These are phyloP conservation scores for Rhinatrema bivittatum DNA, from an alignment of 2,797 vertebrate genomes.

Conservation along the genomic window DNA sequence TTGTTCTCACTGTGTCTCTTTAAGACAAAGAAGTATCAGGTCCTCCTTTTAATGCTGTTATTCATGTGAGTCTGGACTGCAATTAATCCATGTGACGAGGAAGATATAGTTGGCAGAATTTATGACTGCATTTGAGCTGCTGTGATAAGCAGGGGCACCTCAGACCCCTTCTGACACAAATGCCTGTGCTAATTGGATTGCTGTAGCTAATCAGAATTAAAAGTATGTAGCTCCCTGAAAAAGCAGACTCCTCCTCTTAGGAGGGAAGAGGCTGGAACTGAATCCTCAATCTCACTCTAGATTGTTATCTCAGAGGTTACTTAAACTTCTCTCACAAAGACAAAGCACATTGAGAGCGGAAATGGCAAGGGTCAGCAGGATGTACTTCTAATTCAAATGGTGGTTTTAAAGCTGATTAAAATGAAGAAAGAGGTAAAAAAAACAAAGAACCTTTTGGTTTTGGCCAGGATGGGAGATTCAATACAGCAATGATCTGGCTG, in stretches of 20 bases:
- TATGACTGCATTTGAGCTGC: conserved; percentile 41
- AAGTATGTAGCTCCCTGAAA: no score
- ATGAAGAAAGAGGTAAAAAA: background rate
- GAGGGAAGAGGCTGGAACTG: conserved; percentile 3
- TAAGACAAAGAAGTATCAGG: no score
- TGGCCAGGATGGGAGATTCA: rapidly evolving
- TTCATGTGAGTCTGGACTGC: conserved; percentile 21
- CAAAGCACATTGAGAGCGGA: rapidly evolving
- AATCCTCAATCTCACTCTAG: conserved; percentile 10
- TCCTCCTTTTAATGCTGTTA: conserved; percentile 17
- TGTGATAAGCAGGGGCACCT: conserved; percentile 41
- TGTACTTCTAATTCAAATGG: rapidly evolving
- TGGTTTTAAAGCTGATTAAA: rapidly evolving
- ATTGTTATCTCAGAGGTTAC: conserved; percentile 7
- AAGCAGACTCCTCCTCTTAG: no score
- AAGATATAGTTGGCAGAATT: no score
- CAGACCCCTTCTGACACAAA: conserved; percentile 49
- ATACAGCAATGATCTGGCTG: rapidly evolving
- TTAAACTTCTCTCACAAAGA: no score
- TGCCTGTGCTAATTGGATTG: no score
- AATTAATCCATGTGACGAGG: conserved; percentile 55
- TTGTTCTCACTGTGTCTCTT: no score
- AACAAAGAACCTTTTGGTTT: background rate
- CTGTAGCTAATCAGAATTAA: no score
- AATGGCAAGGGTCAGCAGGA: background rate